Evolutionary conservation across 1,140 invertebrate genomes (phyloP), one percentile per base, ranked within the genome.

Genomic region (Drosophila navojoa): DNA sequence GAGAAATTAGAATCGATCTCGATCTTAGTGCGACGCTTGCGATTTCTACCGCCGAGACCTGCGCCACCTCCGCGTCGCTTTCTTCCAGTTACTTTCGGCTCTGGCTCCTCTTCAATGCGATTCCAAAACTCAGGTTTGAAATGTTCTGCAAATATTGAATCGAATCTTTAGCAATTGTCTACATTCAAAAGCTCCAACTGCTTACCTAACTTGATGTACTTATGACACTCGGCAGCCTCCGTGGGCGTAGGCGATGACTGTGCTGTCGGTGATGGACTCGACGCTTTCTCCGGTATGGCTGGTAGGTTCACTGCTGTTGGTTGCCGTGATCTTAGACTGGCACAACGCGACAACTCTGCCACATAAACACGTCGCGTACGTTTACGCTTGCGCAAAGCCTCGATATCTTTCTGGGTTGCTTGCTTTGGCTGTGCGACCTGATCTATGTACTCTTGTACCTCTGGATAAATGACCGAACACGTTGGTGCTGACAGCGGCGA

Each of bases 121-220:
- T 89, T 89, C 80, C 80, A 90, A 42, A 49, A 57, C 4, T 78
- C 67, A 1, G 77, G 22, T 0, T 42, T 80, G 38, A 80, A 84
- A 2, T 72, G 42, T 19, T 90, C 84, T 87, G 67, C 1, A 70
- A 60, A 7, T 25, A 11, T 15, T 6, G 6, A 10, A 10, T 15
- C 9, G 22, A 5, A 19, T 25, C 15, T 19, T 19, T 29, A 44
- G 54, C 16, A 9, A 3, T 35, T 13, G 16, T 22, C 16, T 29
- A 4, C 5, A 10, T 47, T 10, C 11, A 29, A 49, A 25, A 5
- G 4, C 9, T 5, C 0, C n/a, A n/a, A 6, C 5, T 6, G 29
- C 47, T 58, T 57, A 87, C 84, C 84, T 84, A 38, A 10, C 29
- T 79, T 71, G 11, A 70, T 67, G 25, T 72, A 87, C 16, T 55